A percentile compares a stretch with the other conserved stretches of the same genome.
Conservation (phyloP, 2,113 vertebrate species). For the Thamnaconus septentrionalis region DNA sequence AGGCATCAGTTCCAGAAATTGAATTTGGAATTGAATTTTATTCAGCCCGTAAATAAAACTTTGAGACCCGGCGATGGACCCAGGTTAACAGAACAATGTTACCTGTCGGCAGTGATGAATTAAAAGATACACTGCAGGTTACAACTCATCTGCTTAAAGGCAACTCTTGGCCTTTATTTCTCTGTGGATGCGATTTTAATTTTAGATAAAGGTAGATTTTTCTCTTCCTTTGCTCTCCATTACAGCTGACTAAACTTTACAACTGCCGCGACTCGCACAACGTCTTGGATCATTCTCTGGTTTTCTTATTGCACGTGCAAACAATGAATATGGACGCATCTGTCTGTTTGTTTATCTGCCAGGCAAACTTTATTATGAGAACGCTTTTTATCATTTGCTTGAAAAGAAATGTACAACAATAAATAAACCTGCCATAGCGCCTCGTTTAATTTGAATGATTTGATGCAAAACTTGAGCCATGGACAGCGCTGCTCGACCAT, state of each 20-base stretch:
- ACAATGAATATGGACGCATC: too few relatives aligned
- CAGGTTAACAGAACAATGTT: constrained; percentile 1
- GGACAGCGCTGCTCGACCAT: too few relatives aligned
- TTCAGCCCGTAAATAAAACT: not conserved
- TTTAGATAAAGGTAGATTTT: constrained; percentile 14
- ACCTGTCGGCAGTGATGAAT: constrained; percentile 3
- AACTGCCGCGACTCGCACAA: not conserved
- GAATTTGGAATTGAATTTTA: not conserved
- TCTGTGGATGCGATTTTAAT: constrained; percentile 11
- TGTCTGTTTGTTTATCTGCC: too few relatives aligned
- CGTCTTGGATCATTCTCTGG: too few relatives aligned
- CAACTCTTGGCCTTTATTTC: not conserved
- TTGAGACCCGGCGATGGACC: not conserved
- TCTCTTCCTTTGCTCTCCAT: constrained; percentile 6
- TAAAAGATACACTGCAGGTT: not conserved
- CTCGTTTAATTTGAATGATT: too few relatives aligned
- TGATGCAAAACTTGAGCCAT: too few relatives aligned
- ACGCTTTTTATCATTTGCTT: too few relatives aligned
- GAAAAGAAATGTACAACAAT: too few relatives aligned
- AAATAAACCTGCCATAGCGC: too few relatives aligned
- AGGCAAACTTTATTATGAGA: too few relatives aligned
- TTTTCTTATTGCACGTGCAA: too few relatives aligned
- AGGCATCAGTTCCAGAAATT: not conserved
- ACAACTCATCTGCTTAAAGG: constrained; percentile 6
- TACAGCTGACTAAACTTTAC: constrained; percentile 1